Conservation (phyloP, 1,140 invertebrate genomes). For the Ostrea denselamellosa region DNA sequence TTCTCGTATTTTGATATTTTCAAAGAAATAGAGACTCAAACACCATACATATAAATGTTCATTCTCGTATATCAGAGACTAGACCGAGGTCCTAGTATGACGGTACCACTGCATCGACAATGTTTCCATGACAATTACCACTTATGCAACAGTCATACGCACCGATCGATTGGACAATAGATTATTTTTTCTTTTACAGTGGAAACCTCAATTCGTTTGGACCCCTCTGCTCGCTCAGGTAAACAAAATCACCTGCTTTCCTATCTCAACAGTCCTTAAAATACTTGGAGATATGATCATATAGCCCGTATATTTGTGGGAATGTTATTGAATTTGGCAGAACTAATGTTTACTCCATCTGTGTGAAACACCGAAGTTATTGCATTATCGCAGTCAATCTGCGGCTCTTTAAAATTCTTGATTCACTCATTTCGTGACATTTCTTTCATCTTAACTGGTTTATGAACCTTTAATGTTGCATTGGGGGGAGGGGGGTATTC, state of each 20-base stretch:
- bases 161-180: no score
- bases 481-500: no score
- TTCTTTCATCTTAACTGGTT: no score
- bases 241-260: background rate
- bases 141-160: no score
- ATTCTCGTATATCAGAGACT: no score
- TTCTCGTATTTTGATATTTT: no score
- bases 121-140: no score
- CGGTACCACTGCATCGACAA: no score
- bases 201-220: background rate
- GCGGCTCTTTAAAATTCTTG: background rate
- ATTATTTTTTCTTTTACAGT: background rate
- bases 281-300: background rate
- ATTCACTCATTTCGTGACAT: background rate
- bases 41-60: no score
- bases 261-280: background rate
- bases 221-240: constrained; percentile 30
- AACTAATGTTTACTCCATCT: background rate
- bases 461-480: no score
- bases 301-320: background rate
- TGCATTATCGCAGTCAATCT: background rate
- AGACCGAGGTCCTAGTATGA: no score
- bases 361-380: background rate
- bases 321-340: constrained; percentile 13
- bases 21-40: no score